These are phyloP conservation scores for Cottoperca gobio DNA, from an alignment of 2,797 vertebrate genomes.

Conservation along the genomic window DNA sequence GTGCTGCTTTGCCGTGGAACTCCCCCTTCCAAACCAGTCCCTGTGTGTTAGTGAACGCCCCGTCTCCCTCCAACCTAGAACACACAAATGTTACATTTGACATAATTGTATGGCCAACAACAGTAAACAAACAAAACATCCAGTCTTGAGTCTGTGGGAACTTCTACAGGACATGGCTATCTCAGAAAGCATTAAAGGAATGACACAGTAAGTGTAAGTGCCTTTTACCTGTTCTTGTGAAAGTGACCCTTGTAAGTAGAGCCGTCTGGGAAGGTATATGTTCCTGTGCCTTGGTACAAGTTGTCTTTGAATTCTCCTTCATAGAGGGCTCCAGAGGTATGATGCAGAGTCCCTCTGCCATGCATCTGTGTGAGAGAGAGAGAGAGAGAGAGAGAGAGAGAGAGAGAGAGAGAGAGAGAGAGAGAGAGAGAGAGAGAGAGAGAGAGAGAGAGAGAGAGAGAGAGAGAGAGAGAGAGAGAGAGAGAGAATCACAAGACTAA, in stretches of 20 bases:
- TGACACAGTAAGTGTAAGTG: background rate
- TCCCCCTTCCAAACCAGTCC: slow-evolving; percentile 86
- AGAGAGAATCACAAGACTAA: background rate
- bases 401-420: background rate
- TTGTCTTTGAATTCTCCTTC: slow-evolving; percentile 90
- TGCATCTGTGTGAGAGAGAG: slow-evolving; percentile 82
- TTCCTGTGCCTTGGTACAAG: slow-evolving; percentile 88
- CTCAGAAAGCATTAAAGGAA: background rate
- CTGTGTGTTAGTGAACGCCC: slow-evolving; percentile 83
- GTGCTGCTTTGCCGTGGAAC: slow-evolving; percentile 85
- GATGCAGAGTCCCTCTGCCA: slow-evolving; percentile 86
- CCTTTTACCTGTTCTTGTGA: slow-evolving; percentile 85
- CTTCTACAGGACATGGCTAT: background rate
- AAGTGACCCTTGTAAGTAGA: slow-evolving; percentile 87
- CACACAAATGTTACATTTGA: slow-evolving; percentile 9
- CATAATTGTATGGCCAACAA: background rate
- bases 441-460: background rate
- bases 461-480: background rate
- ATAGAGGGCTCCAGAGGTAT: slow-evolving; percentile 88
- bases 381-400: background rate
- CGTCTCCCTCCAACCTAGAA: slow-evolving; percentile 86
- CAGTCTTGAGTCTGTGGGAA: background rate
- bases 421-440: background rate
- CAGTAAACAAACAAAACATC: background rate
- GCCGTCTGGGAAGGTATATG: slow-evolving; percentile 87